Conservation (phyloP, 2,797 vertebrate genomes). For the Otolemur crassicaudatus region DNA sequence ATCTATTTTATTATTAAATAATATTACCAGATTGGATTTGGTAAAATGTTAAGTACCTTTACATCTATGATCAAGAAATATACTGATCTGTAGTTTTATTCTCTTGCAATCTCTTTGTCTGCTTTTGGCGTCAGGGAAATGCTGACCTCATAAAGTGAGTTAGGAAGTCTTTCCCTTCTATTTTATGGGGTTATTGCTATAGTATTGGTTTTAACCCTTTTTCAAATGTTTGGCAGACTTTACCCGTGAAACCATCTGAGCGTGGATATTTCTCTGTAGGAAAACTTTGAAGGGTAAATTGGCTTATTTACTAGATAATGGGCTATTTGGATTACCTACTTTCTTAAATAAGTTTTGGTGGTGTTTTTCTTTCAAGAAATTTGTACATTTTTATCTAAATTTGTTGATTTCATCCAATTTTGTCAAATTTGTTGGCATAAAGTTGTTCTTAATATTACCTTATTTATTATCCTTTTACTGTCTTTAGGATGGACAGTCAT, state of each 20-base stretch:
- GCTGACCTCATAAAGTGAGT: background rate
- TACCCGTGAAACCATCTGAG: background rate
- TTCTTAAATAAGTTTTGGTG: background rate
- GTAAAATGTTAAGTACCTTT: background rate
- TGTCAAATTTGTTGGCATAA: background rate
- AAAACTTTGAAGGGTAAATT: background rate
- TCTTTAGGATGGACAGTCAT: background rate
- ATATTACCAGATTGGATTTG: background rate
- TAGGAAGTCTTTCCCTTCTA: background rate
- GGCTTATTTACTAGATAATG: background rate
- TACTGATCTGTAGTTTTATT: background rate
- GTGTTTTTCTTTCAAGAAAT: conserved; percentile 26
- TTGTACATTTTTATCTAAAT: background rate
- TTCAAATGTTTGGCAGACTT: background rate
- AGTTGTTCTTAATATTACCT: background rate
- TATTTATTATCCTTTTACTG: background rate
- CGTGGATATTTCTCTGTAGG: background rate
- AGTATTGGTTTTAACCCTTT: background rate
- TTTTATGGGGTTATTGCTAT: background rate
- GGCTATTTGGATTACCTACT: background rate
- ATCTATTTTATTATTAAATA: background rate
- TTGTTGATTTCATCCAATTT: background rate
- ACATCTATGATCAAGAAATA: background rate
- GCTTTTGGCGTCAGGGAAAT: background rate
- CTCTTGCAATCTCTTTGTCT: background rate